Conservation (phyloP, 2,113 vertebrate genomes). For the Balaeniceps rex region DNA sequence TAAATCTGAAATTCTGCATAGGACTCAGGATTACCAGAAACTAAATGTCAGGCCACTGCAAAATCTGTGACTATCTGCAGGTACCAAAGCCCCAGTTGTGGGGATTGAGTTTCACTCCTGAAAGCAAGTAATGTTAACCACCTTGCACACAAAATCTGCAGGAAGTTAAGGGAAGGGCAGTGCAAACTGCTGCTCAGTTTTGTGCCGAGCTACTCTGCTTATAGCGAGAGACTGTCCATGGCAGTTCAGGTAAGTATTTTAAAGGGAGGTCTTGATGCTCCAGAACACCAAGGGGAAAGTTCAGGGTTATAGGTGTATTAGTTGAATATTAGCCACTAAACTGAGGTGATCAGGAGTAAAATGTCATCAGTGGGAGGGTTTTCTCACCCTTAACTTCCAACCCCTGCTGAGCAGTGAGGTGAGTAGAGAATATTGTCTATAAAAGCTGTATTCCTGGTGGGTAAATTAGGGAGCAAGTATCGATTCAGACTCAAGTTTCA, state of each 20-base stretch:
- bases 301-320: background rate
- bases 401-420: background rate
- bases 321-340: background rate
- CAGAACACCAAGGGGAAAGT: background rate
- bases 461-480: background rate
- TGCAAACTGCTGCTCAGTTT: accelerated
- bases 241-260: background rate
- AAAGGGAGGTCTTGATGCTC: background rate
- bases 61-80: background rate
- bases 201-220: background rate
- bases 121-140: background rate
- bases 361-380: background rate
- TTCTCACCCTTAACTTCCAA: background rate
- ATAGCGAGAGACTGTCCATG: accelerated
- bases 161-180: background rate
- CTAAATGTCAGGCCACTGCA: background rate
- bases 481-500: background rate
- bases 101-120: background rate
- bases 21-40: background rate
- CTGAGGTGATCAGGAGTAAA: background rate
- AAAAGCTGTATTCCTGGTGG: background rate
- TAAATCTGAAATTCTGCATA: background rate
- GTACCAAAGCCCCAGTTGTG: background rate
- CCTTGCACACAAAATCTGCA: background rate
- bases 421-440: background rate